These are phyloP conservation scores for Crenuchus spilurus DNA, from an alignment of 2,797 vertebrate species.

Conservation along the genomic window DNA sequence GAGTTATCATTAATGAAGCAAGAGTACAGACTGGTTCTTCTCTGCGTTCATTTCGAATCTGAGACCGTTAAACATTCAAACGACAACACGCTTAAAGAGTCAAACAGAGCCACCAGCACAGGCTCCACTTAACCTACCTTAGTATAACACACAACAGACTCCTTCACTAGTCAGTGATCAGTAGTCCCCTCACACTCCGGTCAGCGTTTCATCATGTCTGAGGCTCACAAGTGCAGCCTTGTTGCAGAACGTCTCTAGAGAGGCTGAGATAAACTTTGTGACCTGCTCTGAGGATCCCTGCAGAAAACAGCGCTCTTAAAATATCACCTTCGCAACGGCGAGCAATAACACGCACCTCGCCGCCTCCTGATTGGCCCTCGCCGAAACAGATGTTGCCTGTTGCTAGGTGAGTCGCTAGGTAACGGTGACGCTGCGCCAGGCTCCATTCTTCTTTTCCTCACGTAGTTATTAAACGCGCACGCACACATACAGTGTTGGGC, in stretches of 20 bases:
- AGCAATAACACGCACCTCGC: conserved; percentile 50
- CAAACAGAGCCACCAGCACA: too few species aligned
- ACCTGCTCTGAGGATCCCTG: conserved; percentile 50
- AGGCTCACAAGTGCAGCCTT: conserved; percentile 12
- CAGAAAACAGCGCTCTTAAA: conserved; percentile 65
- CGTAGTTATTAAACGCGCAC: neutral
- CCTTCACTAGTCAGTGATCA: conserved; percentile 13
- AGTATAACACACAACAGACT: neutral
- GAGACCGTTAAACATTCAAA: too few species aligned
- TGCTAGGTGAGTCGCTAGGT: conserved; percentile 91
- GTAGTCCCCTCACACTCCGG: conserved; percentile 35
- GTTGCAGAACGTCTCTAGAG: conserved; percentile 28
- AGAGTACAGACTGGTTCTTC: too few species aligned
- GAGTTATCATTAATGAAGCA: too few species aligned
- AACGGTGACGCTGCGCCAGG: conserved; percentile 85
- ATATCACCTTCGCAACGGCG: conserved; percentile 66
- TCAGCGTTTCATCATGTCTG: conserved; percentile 28
- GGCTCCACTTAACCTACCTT: too few species aligned
- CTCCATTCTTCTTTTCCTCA: conserved; percentile 70
- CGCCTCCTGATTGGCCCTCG: conserved; percentile 84
- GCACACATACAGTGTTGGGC: conserved; percentile 4
- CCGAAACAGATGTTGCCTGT: conserved; percentile 89
- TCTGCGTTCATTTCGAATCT: too few species aligned
- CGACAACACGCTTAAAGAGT: too few species aligned
- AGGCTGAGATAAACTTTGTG: conserved; percentile 10